Base-by-base conservation (phyloP, 1,140 invertebrate species). In the Drosophila tristis region DNA sequence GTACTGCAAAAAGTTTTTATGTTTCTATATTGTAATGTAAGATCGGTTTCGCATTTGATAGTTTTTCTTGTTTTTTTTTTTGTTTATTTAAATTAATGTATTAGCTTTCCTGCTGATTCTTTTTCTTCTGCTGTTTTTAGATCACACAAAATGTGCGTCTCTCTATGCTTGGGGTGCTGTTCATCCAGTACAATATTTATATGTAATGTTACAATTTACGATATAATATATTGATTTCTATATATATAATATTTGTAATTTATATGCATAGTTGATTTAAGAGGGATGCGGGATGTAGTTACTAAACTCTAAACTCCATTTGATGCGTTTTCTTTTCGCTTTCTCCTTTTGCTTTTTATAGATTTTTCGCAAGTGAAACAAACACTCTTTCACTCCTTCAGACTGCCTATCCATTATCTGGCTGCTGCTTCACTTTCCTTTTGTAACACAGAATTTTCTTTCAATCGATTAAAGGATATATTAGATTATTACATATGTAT, bases 1-100 rank as follows among this genome's bases (percentile, higher is more conserved):
- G 82, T 87, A 87, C 82, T 78, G 82, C 59, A 75, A 74, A 80
- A 78, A 48, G 66, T 73, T 72, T 39, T 39, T 39, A 39, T 11
- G 51, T 68, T 43, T 68, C 64, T 70, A 70, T 44, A 61, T 49
- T 67, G 31, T 44, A 68, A 42, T 68, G 35, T 70, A 49, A 70
- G 51, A 49, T 68, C 44, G 51, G 13, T 43, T 56, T 67, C 31
- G 31, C 16, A 39, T 49, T 23, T 26, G 35, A 39, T 39, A 31
- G 13, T 16, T 48, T 49, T 47, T 16, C 31, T 42, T 16, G 13
- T 16, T 48, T 49, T 47, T 16, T 25, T 42, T 16, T 73, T 73
- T 48, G 48, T 84, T 65, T 49, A 39, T 56, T 29, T 47, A 43
- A 13, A 55, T 55, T 23, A 39, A 39, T 58, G 74, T 60, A 61